Evolutionary conservation across 2,797 vertebrate species (phyloP), one percentile per base, ranked within the genome.

Genomic region (Micromesistius poutassou): DNA sequence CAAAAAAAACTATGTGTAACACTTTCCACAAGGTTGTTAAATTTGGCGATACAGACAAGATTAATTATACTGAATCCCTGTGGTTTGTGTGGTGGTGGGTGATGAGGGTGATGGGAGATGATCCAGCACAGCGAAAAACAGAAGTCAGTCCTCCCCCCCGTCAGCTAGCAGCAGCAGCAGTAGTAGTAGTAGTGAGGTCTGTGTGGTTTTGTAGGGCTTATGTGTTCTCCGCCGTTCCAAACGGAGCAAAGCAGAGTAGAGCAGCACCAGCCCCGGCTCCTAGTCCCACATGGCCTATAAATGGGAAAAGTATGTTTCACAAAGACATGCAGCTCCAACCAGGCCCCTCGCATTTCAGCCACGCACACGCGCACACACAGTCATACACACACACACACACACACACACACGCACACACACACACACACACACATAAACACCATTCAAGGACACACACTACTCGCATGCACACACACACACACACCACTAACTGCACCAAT

Each of bases 251-350:
- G 77, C 75, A 71, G 71, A 83, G 33, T 35, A 35, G 33, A 35
- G 33, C 33, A 6, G 72, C 74, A 74, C 22, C 76, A 16, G 35
- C 46, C 66, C 77, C 30, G 13, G 78, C 25, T 30, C 68, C 7
- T 71, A 33, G 80, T 83, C 77, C 78, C 81, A 76, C 71, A 77
- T 86, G 74, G 77, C 68, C 36, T 79, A 68, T 66, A 81, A 87
- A 87, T 83, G 16, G 22, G 74, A 82, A 83, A 82, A n/a, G 77
- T 75, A 74, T 85, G 81, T 55, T 33, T 19, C 62, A 28, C 36
- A 81, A 82, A 77, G 72, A 35, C 9, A 12, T 3, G 30, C 71
- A 31, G 19, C 79, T 80, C 30, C 78, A 78, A 33, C 1, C 12
- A 74, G 76, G 75, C 76, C 30, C 76, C 74, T 75, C 30, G 35